Evolutionary conservation across 2,113 vertebrate species (phyloP).

Genomic region (Prietella phreatophila): DNA sequence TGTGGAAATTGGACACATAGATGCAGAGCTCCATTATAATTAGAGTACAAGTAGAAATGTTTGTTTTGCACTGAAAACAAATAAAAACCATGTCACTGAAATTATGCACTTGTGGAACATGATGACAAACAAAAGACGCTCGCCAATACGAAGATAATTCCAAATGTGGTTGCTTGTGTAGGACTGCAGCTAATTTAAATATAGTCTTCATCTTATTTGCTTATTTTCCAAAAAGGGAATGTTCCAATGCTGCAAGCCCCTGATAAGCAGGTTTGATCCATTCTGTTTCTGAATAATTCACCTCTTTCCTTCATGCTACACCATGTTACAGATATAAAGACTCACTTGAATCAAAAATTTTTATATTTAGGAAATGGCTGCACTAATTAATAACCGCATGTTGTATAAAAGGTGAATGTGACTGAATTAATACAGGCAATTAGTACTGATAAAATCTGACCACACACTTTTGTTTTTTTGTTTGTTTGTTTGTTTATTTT

Average conservation of each 20-base stretch:
- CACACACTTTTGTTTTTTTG: not conserved
- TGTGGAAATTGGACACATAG: not conserved
- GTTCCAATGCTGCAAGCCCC: slow-evolving; percentile 3
- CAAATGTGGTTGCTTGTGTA: not conserved
- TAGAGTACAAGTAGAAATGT: not conserved
- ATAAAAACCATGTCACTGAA: not conserved
- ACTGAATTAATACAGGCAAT: not conserved
- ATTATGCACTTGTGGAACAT: not conserved
- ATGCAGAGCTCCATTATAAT: not conserved
- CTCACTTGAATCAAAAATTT: not conserved
- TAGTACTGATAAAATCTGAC: not conserved
- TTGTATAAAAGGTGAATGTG: not conserved
- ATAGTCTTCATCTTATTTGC: not conserved
- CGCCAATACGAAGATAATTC: not conserved
- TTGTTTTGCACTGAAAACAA: not conserved
- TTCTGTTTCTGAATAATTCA: not conserved
- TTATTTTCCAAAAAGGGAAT: not conserved
- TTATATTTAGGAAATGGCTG: not conserved
- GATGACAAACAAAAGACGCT: not conserved
- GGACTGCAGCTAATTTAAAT: slow-evolving; percentile 6
- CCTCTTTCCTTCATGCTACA: not conserved
- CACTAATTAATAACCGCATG: not conserved
- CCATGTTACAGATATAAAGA: not conserved
- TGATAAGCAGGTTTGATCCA: slow-evolving; percentile 22
- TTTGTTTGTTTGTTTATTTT: not conserved